Evolutionary conservation across 1,140 invertebrate genomes (phyloP).

Genomic region (Elysia chlorotica): DNA sequence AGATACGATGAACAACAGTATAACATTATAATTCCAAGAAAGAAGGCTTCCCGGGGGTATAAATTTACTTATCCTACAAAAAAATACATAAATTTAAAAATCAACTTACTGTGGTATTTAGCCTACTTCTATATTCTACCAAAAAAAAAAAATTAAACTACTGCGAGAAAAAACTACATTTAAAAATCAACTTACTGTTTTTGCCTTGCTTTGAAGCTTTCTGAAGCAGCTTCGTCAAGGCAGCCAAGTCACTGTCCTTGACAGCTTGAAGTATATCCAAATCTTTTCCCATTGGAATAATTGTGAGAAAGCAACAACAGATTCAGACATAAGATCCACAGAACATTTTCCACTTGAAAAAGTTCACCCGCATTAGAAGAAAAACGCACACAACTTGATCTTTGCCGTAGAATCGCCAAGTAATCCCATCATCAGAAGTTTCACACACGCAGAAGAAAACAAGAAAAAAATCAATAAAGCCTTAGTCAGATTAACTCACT

Average conservation of each 20-base stretch:
- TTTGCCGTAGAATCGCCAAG: no score
- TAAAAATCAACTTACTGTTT: slow-evolving; percentile 18
- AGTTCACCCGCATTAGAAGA: no score
- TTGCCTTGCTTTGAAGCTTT: slow-evolving; percentile 11
- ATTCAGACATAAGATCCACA: no score
- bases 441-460: no score
- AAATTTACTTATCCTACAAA: neutral
- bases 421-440: no score
- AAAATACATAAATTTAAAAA: neutral
- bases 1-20: no score
- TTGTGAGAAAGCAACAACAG: no score
- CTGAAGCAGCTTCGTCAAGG: slow-evolving; percentile 13
- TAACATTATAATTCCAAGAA: neutral
- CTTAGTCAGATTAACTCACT: no score
- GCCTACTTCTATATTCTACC: neutral
- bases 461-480: no score
- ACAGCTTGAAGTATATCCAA: slow-evolving; percentile 23
- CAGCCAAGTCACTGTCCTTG: slow-evolving; percentile 9
- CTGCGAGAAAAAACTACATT: neutral
- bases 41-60: neutral
- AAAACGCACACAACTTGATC: no score
- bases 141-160: neutral
- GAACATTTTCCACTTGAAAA: no score
- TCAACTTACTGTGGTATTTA: neutral
- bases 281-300: slow-evolving; percentile 21